These are phyloP conservation scores for Hippocampus guttulatus DNA, from an alignment of 2,113 vertebrate genomes.

Conservation along the genomic window DNA sequence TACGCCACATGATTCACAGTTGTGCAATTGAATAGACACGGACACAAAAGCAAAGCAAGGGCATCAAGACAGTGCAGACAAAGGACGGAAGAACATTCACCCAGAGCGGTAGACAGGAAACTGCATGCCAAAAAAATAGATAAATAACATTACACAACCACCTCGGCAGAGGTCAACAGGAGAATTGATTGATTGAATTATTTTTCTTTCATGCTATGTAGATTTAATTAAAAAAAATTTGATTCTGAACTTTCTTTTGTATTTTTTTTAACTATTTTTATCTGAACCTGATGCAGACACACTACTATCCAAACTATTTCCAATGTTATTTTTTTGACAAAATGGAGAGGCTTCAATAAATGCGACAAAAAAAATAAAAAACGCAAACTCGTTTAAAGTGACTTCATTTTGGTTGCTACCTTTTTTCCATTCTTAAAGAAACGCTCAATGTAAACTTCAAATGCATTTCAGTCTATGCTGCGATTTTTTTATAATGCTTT, in stretches of 20 bases:
- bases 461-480: neutral
- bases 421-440: neutral
- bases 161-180: neutral
- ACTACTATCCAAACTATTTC: neutral
- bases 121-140: neutral
- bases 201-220: neutral
- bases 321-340: neutral
- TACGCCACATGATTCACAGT: neutral
- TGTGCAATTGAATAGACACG: neutral
- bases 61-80: neutral
- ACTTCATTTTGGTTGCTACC: neutral
- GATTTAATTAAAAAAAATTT: neutral
- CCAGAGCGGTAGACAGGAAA: neutral
- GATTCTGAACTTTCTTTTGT: too few relatives aligned
- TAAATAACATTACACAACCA: neutral
- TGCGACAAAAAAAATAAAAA: neutral
- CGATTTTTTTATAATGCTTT: neutral
- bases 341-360: too few relatives aligned
- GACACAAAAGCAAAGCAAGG: conserved; percentile 1
- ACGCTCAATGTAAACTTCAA: too few relatives aligned
- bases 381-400: neutral
- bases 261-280: too few relatives aligned
- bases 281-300: too few relatives aligned
- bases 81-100: neutral
- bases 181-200: too few relatives aligned